Conservation (phyloP, 2,888 invertebrate genomes). For the Parnassius orleans region DNA sequence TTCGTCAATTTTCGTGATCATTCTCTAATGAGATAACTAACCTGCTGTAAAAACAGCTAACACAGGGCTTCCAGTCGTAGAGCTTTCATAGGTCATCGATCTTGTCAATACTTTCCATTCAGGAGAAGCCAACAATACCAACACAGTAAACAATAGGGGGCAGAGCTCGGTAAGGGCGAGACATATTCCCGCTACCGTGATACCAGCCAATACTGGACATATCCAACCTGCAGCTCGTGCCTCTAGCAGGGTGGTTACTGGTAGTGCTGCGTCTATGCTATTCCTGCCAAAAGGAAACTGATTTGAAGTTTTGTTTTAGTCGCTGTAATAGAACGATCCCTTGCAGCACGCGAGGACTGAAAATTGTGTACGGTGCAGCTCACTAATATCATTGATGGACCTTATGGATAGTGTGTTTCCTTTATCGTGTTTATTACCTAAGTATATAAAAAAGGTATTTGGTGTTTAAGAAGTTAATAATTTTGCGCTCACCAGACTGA, state of each 20-base stretch:
- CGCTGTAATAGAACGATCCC: too few species aligned
- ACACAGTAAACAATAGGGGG: constrained; percentile 76
- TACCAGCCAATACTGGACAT: constrained; percentile 79
- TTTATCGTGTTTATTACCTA: too few species aligned
- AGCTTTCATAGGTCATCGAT: constrained; percentile 81
- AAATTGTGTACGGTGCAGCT: too few species aligned
- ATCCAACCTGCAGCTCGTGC: constrained; percentile 82
- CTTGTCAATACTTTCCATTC: constrained; percentile 83
- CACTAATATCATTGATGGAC: too few species aligned
- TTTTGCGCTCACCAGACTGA: too few species aligned
- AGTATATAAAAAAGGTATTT: too few species aligned
- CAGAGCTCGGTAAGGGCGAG: constrained; percentile 83
- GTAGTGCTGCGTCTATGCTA: constrained; percentile 80
- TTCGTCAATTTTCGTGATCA: too few species aligned
- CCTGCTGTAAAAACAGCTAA: constrained; percentile 84
- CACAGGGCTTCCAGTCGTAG: constrained; percentile 82
- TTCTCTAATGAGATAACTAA: constrained; percentile 32
- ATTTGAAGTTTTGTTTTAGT: too few species aligned
- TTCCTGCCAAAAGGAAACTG: constrained; percentile 52
- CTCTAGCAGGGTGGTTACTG: constrained; percentile 81
- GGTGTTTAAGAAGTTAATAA: too few species aligned
- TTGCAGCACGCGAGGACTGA: too few species aligned
- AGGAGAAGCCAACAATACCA: constrained; percentile 80
- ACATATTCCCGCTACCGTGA: constrained; percentile 81
- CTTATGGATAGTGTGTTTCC: too few species aligned